These are phyloP conservation scores for Saccopteryx leptura DNA, from an alignment of 2,113 vertebrate genomes.

Conservation along the genomic window DNA sequence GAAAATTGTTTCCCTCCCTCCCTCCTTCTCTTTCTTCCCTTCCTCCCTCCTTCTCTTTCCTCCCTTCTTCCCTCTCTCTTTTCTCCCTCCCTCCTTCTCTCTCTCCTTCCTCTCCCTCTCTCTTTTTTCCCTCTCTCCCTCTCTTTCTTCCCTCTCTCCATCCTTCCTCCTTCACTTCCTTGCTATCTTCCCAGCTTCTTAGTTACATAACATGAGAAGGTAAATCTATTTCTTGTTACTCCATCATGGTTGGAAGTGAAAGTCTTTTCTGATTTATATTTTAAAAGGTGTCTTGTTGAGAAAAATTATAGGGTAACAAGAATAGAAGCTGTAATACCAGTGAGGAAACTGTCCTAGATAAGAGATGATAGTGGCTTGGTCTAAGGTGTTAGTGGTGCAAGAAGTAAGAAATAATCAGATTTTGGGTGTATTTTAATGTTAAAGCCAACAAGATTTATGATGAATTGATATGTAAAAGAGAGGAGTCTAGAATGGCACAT, in stretches of 20 bases:
- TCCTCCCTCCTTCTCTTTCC: too few relatives aligned
- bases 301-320: not conserved
- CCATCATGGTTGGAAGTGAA: not conserved
- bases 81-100: too few relatives aligned
- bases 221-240: not conserved
- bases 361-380: not conserved
- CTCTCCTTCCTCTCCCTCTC: too few relatives aligned
- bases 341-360: not conserved
- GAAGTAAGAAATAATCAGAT: not conserved
- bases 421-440: not conserved
- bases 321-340: not conserved
- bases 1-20: not conserved
- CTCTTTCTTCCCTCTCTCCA: too few relatives aligned
- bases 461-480: not conserved
- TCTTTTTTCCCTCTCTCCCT: too few relatives aligned
- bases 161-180: too few relatives aligned
- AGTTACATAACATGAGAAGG: not conserved
- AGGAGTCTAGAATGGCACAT: not conserved
- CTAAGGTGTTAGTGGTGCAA: not conserved
- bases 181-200: not conserved
- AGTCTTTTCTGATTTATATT: slow-evolving; percentile 10
- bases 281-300: slow-evolving; percentile 29
- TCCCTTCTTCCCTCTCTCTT: too few relatives aligned
- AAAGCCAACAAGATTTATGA: not conserved
- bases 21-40: too few relatives aligned